Conservation (phyloP, 2,888 invertebrate genomes). For the Heliconius aoede region DNA sequence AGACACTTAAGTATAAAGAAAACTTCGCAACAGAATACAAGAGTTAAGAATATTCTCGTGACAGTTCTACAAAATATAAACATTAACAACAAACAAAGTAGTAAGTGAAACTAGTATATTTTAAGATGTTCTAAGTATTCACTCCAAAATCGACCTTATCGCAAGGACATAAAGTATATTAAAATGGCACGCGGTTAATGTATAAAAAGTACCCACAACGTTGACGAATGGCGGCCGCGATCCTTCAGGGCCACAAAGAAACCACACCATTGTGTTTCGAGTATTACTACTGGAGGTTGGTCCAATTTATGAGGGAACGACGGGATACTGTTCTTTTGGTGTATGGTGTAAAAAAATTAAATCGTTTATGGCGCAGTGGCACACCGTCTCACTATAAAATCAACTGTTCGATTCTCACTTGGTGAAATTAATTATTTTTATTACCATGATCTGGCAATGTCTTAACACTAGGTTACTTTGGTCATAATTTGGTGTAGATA, state of each 20-base stretch:
- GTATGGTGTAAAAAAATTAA: not conserved
- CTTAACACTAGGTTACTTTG: too few relatives aligned
- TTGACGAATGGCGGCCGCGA: slow-evolving; percentile 57
- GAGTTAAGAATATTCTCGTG: slow-evolving; percentile 42
- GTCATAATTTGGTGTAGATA: too few relatives aligned
- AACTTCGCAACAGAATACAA: not conserved
- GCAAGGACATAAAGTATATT: slow-evolving; percentile 18
- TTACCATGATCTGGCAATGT: too few relatives aligned
- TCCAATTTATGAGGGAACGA: slow-evolving; percentile 35
- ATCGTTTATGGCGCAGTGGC: too few relatives aligned
- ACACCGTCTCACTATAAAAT: too few relatives aligned
- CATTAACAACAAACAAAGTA: slow-evolving; percentile 35
- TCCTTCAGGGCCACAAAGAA: slow-evolving; percentile 61
- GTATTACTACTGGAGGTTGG: slow-evolving; percentile 54
- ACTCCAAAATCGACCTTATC: slow-evolving; percentile 31
- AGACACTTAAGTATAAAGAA: not conserved
- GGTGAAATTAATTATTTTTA: too few relatives aligned
- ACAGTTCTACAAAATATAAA: slow-evolving; percentile 34
- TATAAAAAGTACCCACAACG: slow-evolving; percentile 48
- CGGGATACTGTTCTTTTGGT: not conserved
- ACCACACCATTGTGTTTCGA: slow-evolving; percentile 64
- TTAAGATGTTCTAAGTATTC: slow-evolving; percentile 11
- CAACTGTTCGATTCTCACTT: too few relatives aligned
- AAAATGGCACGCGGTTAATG: slow-evolving; percentile 35
- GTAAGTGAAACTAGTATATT: slow-evolving; percentile 38